Evolutionary conservation across 2,888 invertebrate species (phyloP).

Genomic region (Cataglyphis cursor): DNA sequence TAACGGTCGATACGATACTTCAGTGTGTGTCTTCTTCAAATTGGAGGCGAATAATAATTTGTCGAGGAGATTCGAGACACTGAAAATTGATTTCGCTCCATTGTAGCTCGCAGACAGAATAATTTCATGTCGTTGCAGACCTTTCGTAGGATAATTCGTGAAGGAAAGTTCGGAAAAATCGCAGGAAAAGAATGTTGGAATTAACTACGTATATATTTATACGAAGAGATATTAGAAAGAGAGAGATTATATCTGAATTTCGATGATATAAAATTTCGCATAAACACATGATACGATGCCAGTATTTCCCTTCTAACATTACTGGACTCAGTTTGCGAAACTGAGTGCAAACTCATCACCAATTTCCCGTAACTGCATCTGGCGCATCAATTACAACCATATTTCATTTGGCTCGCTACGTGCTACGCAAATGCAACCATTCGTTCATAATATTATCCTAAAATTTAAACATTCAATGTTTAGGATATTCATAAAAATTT

Average conservation of each 20-base stretch:
- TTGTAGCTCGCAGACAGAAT: conserved; percentile 17
- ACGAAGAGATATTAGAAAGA: neutral
- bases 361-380: conserved; percentile 19
- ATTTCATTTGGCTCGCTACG: conserved; percentile 25
- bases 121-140: conserved; percentile 33
- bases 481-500: neutral
- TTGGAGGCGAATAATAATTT: neutral
- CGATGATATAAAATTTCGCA: neutral
- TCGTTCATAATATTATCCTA: neutral
- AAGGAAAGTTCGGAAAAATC: neutral
- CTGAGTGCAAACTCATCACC: conserved; percentile 11
- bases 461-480: conserved; percentile 15
- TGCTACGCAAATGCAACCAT: neutral
- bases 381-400: conserved; percentile 12
- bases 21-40: conserved; percentile 11
- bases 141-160: neutral
- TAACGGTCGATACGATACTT: neutral
- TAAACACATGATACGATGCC: neutral
- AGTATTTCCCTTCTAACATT: neutral
- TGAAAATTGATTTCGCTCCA: conserved; percentile 38
- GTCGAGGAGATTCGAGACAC: conserved; percentile 15
- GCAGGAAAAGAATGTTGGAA: neutral
- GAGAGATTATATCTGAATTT: neutral
- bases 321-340: conserved; percentile 10
- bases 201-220: neutral